Base-by-base conservation (phyloP, 37 sponge, comb jelly and placozoan species). In the Lycopodina hypogea region DNA sequence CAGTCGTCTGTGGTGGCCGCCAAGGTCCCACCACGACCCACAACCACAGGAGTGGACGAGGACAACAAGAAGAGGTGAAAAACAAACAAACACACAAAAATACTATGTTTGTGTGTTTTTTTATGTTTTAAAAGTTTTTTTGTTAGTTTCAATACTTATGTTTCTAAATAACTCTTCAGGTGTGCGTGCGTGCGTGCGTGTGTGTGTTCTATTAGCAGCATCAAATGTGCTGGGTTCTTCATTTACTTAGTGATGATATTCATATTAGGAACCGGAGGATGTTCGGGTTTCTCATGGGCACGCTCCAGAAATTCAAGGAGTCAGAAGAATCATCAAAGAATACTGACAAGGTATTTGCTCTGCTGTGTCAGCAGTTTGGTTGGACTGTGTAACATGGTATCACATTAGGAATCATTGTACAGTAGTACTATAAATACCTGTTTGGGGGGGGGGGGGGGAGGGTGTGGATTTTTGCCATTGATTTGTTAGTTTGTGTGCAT, bases 281-380 rank as follows among this genome's bases (percentile, higher is more conserved):
- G 95, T 88, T 94, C 72, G 95, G 95, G 32, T 64, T 86, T 21
- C 62, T 94, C 26, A 84, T 91, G 93, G 93, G 93, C 0, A 94
- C 95, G 29, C 86, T 94, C 2, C 85, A 85, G 41, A 83, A 91
- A 38, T 94, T 94, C 41, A 90, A 91, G 72, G 75, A 69, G 26
- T 74, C 72, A 23, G 78, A 85, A 50, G 84, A 87, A 18, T 33
- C 61, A 1, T 48, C 41, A 0, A 61, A 80, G 51, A 42, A 50
- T 0, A 76, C 75, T 0, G 92, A 84, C 26, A 85, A 83, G 91
- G 91, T 91, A 19, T 22, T 63, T 53, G 36, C 22, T 63, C 35
- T 22, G 18, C 63, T 28, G 29, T 24, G 19, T 62, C 19, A n/a
- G 11, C 22, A n/a, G 9, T 15, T 15, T 24, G 19, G 11, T 63